Evolutionary conservation across 2,888 invertebrate genomes (phyloP), one percentile per base, ranked within the genome.

Genomic region (Hermaeophaga mercurialis): DNA sequence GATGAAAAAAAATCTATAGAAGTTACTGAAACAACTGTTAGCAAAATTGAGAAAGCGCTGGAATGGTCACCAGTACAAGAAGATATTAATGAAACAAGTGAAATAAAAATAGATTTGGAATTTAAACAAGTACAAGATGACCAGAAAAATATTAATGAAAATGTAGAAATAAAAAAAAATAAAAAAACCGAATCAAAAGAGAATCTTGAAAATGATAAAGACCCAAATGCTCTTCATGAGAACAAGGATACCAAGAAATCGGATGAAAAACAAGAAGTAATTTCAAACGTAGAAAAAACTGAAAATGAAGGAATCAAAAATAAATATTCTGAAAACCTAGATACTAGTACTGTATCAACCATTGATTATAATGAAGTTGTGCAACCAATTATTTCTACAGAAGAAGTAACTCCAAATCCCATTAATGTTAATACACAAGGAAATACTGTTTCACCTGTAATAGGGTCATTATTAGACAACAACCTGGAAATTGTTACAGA

Each of bases 1-100:
- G 62, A 65, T 24, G 60, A 65, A 12, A 67, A 66, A 2, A 64
- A 69, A 52, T 18, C 11, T 41, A 22, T n/a, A 41, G 41, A 6
- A 41, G 24, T 11, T 22, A 12, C 1, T 6, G n/a, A 28, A 28
- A 7, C 4, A 28, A 8, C 9, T 28, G 28, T 3, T 24, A 24
- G 8, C n/a, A n/a, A n/a, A n/a, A 24, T 24, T 4, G 8, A 28
- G 9, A n/a, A 28, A n/a, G n/a, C 3, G 8, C 28, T 28, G n/a
- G n/a, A n/a, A n/a, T n/a, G n/a, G n/a, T 28, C 28, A 28, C 9
- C 9, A 28, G 3, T n/a, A 28, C 4, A 28, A n/a, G 28, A 28
- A 28, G n/a, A n/a, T n/a, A n/a, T n/a, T n/a, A 3, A 22, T 22
- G 22, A 22, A 22, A 6, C 22, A 5, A 22, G 3, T 22, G 22